Evolutionary conservation across 2,888 invertebrate species (phyloP).

Genomic region (Nephrotoma guestfalica): DNA sequence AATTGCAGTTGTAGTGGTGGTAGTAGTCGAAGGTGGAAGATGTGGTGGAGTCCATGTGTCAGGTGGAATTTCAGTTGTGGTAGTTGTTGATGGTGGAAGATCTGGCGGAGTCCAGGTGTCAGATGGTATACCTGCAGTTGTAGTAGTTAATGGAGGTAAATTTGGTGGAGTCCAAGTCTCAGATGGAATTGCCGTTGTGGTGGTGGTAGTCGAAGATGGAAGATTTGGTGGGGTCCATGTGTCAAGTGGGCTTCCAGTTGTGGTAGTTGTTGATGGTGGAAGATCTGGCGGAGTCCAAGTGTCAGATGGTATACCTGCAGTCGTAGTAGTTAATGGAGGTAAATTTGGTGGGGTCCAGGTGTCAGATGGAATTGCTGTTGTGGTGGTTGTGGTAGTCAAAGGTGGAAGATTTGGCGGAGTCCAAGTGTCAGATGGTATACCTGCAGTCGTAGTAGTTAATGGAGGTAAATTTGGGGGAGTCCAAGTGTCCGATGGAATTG

Average conservation of each 20-base stretch:
- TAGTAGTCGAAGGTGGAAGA: not conserved
- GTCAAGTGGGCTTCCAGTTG: not conserved
- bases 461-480: not conserved
- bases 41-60: not conserved
- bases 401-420: not conserved
- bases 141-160: not conserved
- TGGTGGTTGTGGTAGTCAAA: not conserved
- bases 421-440: not conserved
- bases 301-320: not conserved
- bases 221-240: not conserved
- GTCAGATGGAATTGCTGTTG: not conserved
- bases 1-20: not conserved
- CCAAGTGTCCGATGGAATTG: not conserved
- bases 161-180: not conserved
- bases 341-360: not conserved
- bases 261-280: not conserved
- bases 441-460: not conserved
- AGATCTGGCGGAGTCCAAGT: not conserved
- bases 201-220: not conserved
- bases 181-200: not conserved
- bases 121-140: not conserved
- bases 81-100: not conserved
- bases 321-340: not conserved
- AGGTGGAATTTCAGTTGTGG: not conserved
- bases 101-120: not conserved